Evolutionary conservation across 1,140 invertebrate genomes (phyloP).

Genomic region (Trichomalopsis sarcophagae): DNA sequence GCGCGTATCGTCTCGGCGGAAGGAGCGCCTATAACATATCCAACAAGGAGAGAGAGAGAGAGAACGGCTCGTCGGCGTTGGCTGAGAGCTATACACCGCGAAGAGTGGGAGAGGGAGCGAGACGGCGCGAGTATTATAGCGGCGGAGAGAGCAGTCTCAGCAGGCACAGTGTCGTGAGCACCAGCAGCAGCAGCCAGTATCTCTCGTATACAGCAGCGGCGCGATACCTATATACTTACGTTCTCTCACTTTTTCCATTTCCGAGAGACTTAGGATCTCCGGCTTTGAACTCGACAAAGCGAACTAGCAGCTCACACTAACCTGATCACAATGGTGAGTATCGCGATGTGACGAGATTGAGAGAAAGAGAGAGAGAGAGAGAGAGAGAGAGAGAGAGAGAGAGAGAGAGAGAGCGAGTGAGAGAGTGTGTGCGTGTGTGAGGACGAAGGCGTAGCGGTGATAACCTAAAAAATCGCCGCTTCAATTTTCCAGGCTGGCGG

Average conservation of each 20-base stretch:
- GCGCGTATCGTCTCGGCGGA: background rate
- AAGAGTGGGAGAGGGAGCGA: conserved; percentile 27
- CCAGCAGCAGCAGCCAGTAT: background rate
- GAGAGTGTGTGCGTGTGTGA: background rate
- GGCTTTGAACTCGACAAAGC: no score
- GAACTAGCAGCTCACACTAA: background rate
- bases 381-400: background rate
- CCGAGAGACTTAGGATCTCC: no score
- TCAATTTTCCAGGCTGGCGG: conserved; percentile 88
- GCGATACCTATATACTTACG: background rate
- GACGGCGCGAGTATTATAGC: conserved; percentile 24
- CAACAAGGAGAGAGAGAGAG: background rate
- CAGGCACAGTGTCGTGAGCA: background rate
- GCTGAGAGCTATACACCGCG: background rate
- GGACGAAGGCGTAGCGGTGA: background rate
- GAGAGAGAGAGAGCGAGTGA: background rate
- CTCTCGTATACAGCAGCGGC: background rate
- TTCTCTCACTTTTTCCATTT: no score
- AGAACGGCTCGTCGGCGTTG: background rate
- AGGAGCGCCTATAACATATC: background rate
- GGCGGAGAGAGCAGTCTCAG: background rate
- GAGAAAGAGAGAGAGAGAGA: background rate
- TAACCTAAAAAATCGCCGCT: conserved; percentile 46
- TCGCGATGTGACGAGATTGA: background rate
- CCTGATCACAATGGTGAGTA: background rate